Evolutionary conservation across 2,888 invertebrate genomes (phyloP).

Genomic region (Eilema depressum): DNA sequence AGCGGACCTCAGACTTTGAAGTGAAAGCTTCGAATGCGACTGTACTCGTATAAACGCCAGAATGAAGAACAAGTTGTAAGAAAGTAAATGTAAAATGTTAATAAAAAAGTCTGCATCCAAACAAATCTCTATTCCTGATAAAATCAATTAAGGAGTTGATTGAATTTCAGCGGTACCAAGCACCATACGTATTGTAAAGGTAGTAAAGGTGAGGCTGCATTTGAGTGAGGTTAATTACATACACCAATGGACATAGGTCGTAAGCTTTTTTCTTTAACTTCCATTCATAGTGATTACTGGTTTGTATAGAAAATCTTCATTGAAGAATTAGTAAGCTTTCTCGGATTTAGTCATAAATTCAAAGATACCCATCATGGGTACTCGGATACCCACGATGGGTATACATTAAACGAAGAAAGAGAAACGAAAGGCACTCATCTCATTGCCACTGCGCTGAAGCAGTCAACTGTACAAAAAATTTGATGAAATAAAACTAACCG

Average conservation of each 20-base stretch:
- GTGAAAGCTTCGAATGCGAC: too few species aligned
- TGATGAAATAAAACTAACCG: too few species aligned
- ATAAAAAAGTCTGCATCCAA: not conserved
- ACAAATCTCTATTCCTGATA: not conserved
- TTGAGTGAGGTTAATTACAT: slow-evolving; percentile 1
- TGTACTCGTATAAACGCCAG: too few species aligned
- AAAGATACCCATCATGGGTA: too few species aligned
- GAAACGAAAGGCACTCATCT: too few species aligned
- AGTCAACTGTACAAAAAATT: too few species aligned
- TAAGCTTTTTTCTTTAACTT: not conserved
- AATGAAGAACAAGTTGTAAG: too few species aligned
- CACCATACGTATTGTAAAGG: not conserved
- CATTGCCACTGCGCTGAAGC: too few species aligned
- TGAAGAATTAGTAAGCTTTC: not conserved
- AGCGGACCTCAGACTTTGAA: too few species aligned
- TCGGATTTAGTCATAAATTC: not conserved
- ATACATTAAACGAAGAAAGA: too few species aligned
- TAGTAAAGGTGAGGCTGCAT: not conserved
- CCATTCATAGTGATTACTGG: not conserved
- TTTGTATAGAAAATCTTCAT: not conserved
- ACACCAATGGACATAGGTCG: not conserved
- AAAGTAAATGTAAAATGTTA: not conserved
- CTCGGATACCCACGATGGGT: too few species aligned
- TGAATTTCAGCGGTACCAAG: not conserved
- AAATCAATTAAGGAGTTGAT: not conserved